These are phyloP conservation scores for Phataginus tricuspis DNA, from an alignment of 2,797 vertebrate species.

Conservation along the genomic window DNA sequence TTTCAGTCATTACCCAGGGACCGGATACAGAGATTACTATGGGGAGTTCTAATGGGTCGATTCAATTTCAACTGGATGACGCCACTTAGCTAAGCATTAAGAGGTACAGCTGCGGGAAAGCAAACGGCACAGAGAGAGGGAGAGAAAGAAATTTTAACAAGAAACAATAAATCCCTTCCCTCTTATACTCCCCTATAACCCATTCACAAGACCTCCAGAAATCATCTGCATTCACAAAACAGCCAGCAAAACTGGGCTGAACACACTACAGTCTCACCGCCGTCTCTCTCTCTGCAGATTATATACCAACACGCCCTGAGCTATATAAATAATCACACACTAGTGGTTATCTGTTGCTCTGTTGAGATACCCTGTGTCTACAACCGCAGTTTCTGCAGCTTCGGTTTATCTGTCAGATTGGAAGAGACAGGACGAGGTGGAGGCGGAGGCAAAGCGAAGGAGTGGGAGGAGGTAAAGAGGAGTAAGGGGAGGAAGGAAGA, in stretches of 20 bases:
- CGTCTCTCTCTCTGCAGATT: constrained; percentile 32
- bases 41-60: constrained; percentile 90
- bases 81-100: constrained; percentile 90
- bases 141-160: constrained; percentile 75
- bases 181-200: constrained; percentile 79
- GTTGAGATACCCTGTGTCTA: constrained; percentile 70
- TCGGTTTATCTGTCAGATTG: constrained; percentile 68
- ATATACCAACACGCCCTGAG: constrained; percentile 60
- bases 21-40: constrained; percentile 89
- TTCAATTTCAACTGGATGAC: constrained; percentile 92
- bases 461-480: constrained; percentile 53
- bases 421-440: constrained; percentile 60
- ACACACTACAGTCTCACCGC: constrained; percentile 53
- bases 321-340: constrained; percentile 68
- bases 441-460: constrained; percentile 36
- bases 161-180: constrained; percentile 75
- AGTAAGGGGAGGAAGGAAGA: not conserved
- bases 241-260: constrained; percentile 68
- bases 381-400: constrained; percentile 74
- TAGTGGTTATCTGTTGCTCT: constrained; percentile 61
- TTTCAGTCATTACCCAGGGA: constrained; percentile 86
- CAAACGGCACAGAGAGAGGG: constrained; percentile 56
- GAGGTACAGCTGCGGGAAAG: constrained; percentile 86
- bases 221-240: constrained; percentile 82
- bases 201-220: constrained; percentile 84